phyloP scores from a whole-genome alignment of 2,888 invertebrate genomes.

The Plutella xylostella region DNA sequence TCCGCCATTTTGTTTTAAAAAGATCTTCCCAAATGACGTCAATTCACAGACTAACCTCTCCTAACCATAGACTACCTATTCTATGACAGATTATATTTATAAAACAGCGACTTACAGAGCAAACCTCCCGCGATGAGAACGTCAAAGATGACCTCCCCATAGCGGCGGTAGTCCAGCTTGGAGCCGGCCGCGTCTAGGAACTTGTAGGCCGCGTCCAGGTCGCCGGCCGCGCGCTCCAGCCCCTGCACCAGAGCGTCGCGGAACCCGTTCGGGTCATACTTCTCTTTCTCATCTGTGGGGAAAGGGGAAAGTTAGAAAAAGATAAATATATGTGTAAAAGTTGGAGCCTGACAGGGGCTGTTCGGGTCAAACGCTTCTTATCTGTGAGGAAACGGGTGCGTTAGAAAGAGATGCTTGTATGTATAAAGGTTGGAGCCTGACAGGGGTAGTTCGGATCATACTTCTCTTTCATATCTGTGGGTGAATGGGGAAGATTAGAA shows the following conservation, averaged over 20 bases:
- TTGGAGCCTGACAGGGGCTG: too few relatives aligned
- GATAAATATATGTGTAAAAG: too few relatives aligned
- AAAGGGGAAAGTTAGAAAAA: conserved; percentile 1
- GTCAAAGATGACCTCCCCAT: conserved; percentile 98
- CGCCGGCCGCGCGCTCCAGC: conserved; percentile 93
- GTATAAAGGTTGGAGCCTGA: conserved; percentile 44
- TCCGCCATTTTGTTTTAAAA: too few relatives aligned
- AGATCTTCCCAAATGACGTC: too few relatives aligned
- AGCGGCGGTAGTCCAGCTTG: conserved; percentile 97
- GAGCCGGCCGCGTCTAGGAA: conserved; percentile 95
- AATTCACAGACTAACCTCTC: too few relatives aligned
- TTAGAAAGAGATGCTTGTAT: too few relatives aligned
- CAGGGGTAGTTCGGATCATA: conserved; percentile 47
- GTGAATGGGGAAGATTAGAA: too few relatives aligned
- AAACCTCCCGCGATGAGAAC: conserved; percentile 98
- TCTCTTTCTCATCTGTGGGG: conserved; percentile 97
- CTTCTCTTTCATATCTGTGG: too few relatives aligned
- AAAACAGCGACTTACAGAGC: conserved; percentile 84
- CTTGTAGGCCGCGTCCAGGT: conserved; percentile 96
- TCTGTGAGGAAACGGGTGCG: too few relatives aligned
- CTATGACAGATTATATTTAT: too few relatives aligned
- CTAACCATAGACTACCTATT: too few relatives aligned
- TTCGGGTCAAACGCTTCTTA: too few relatives aligned
- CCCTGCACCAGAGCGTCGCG: conserved; percentile 97
- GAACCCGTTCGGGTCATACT: conserved; percentile 98